phyloP scores from a whole-genome alignment of 2,888 invertebrate species.

The Lasioglossum figueresi region DNA sequence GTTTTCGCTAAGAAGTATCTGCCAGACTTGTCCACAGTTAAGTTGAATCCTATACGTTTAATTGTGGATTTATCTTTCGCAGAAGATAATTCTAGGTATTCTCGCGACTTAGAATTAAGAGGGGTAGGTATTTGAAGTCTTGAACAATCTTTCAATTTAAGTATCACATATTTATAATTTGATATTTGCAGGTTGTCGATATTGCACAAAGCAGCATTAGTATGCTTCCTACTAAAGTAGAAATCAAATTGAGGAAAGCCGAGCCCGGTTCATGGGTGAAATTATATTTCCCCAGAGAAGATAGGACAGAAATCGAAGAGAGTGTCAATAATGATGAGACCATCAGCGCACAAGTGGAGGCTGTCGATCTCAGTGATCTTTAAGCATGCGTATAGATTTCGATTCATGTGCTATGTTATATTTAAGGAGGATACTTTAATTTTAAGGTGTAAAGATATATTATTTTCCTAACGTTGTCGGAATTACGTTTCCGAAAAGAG shows the following conservation, averaged over 20 bases:
- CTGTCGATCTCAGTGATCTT: constrained; percentile 91
- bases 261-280: constrained; percentile 93
- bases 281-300: constrained; percentile 87
- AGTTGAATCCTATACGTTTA: constrained; percentile 93
- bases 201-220: constrained; percentile 89
- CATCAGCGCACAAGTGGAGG: constrained; percentile 85
- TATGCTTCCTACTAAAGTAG: constrained; percentile 95
- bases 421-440: constrained; percentile 34
- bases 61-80: constrained; percentile 91
- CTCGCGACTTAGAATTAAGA: constrained; percentile 91
- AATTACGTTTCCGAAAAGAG: constrained; percentile 17
- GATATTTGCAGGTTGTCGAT: constrained; percentile 89
- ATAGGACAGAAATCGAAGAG: constrained; percentile 62
- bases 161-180: constrained; percentile 35
- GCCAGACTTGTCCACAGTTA: constrained; percentile 90
- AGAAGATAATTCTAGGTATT: constrained; percentile 90
- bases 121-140: constrained; percentile 87
- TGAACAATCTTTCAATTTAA: constrained; percentile 31
- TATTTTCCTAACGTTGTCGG: constrained; percentile 33
- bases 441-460: constrained; percentile 23
- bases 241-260: constrained; percentile 95
- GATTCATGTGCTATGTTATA: constrained; percentile 26
- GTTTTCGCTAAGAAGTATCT: constrained; percentile 96
- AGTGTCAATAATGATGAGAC: constrained; percentile 80
- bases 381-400: constrained; percentile 54